Conservation (phyloP, 2,797 vertebrate genomes). For the Coranthus polyacanthus region DNA sequence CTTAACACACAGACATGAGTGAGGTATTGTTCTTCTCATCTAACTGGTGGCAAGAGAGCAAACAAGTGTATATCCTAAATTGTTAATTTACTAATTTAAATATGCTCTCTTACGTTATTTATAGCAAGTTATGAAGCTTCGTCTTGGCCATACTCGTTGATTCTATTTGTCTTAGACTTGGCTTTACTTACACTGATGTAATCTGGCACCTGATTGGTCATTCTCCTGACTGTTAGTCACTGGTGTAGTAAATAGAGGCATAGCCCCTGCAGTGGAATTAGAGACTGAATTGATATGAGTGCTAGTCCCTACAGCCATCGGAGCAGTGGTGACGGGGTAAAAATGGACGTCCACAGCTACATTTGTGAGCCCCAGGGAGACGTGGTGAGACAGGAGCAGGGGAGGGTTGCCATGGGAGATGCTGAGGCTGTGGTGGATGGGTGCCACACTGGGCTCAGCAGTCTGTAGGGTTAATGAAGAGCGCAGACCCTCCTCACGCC, state of each 20-base stretch:
- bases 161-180: neutral
- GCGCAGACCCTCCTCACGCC: conserved; percentile 69
- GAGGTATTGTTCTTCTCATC: too few relatives aligned
- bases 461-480: conserved; percentile 81
- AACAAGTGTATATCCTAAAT: too few relatives aligned
- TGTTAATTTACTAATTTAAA: too few relatives aligned
- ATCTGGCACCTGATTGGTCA: conserved; percentile 58
- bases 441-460: conserved; percentile 58
- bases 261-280: conserved; percentile 38
- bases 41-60: too few relatives aligned
- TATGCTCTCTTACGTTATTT: too few relatives aligned
- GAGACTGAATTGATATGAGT: conserved; percentile 67
- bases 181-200: conserved; percentile 72
- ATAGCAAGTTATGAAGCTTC: too few relatives aligned
- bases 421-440: conserved; percentile 83
- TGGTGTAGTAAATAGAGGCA: conserved; percentile 64
- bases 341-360: conserved; percentile 85
- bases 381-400: conserved; percentile 79
- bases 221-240: conserved; percentile 64
- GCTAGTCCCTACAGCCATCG: conserved; percentile 43
- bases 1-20: too few relatives aligned
- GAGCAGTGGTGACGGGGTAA: conserved; percentile 70
- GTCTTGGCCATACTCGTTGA: too few relatives aligned
- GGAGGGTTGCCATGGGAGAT: conserved; percentile 78
- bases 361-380: conserved; percentile 81